Evolutionary conservation across 2,113 vertebrate genomes (phyloP), one percentile per base, ranked within the genome.

Genomic region (Nothoprocta perdicaria): DNA sequence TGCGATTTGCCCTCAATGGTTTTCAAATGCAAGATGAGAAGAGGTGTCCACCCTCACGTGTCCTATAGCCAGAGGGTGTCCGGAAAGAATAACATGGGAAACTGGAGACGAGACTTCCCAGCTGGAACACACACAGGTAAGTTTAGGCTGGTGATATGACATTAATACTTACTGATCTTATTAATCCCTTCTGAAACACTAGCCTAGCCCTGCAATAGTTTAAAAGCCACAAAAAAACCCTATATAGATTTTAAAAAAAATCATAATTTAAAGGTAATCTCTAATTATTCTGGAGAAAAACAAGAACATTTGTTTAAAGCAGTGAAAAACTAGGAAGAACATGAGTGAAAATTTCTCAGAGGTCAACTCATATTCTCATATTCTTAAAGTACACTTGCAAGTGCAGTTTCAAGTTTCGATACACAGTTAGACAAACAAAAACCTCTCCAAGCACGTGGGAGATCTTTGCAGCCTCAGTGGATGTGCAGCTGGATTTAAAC

Each of bases 281-380:
- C 1, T 60, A 87, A 35, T 82, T 92, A 80, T 93, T 89, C 26
- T 63, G 74, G 18, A 33, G 63, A 26, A 82, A 95, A 85, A 87
- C 38, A 77, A 46, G 40, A 63, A 24, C 8, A 13, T 68, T 63
- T 83, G 67, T 88, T 86, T 81, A 90, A 79, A 85, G 33, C 11
- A 61, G 18, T 52, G 31, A 67, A 74, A 72, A 78, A 62, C 72
- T 33, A 77, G 60, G 55, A 71, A 48, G 21, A 82, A 2, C 80
- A 22, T 84, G 76, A 77, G 15, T 86, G 63, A 76, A 88, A 90
- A 84, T 89, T 52, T 43, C 50, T 89, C 2, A 3, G 27, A 84
- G 21, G 58, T 89, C 60, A 35, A 46, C 31, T 66, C 22, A 33
- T 86, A 41, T 79, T 80, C 58, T 77, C 31, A 82, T 12, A 50